Conservation (phyloP, 2,113 vertebrate species). For the Colistium nudipinnis region DNA sequence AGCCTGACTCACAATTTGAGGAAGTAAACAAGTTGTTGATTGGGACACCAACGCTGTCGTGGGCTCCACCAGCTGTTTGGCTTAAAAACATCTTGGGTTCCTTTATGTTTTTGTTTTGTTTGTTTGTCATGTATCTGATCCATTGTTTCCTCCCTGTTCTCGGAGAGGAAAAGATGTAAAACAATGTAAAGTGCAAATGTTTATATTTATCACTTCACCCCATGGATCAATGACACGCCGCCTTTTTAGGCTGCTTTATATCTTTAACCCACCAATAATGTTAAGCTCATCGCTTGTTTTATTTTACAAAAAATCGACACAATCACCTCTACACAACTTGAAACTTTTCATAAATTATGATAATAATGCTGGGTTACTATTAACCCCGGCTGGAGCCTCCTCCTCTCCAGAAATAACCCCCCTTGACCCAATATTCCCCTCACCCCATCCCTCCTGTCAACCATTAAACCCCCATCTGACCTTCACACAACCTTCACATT, state of each 20-base stretch:
- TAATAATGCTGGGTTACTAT: not conserved
- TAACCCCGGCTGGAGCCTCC: constrained; percentile 13
- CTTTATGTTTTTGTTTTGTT: not conserved
- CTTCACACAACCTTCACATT: constrained; percentile 53
- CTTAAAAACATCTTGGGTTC: constrained; percentile 14
- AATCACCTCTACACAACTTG: no score
- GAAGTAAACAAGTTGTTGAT: constrained; percentile 56
- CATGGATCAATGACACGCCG: no score
- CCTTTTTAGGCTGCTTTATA: no score
- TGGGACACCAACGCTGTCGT: constrained; percentile 3
- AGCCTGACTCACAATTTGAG: constrained; percentile 44
- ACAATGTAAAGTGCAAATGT: not conserved
- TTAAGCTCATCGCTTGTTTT: no score
- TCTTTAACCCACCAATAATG: no score
- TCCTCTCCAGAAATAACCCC: not conserved
- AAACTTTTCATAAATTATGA: not conserved
- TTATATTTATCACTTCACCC: no score
- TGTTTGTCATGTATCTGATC: not conserved
- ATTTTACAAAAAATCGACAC: no score
- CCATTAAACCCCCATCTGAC: constrained; percentile 41
- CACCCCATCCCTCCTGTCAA: constrained; percentile 21
- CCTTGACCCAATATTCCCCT: constrained; percentile 20
- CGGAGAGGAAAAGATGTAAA: no score
- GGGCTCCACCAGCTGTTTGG: not conserved
- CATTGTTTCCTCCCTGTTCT: not conserved